A percentile compares a stretch with the other conserved stretches of the same genome.
phyloP scores from a whole-genome alignment of 2,888 invertebrate genomes.

The Agonopterix arenella region DNA sequence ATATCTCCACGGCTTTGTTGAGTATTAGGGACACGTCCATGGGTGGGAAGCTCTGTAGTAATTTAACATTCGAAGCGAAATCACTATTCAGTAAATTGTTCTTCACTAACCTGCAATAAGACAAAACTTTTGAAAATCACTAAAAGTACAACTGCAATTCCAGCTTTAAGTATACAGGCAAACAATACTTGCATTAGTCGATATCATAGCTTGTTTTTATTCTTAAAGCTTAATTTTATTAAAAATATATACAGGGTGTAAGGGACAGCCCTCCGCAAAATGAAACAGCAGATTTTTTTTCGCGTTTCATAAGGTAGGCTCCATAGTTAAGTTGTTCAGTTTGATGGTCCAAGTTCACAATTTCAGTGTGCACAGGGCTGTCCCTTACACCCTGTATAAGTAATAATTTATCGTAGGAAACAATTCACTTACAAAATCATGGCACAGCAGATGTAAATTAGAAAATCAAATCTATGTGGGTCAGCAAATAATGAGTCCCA shows the following conservation, averaged over 20 bases:
- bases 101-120: conserved; percentile 82
- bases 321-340: no score
- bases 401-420: neutral
- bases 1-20: conserved; percentile 84
- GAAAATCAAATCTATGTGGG: conserved; percentile 90
- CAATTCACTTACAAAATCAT: conserved; percentile 94
- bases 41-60: conserved; percentile 94
- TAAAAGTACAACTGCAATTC: neutral
- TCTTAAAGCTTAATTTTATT: no score
- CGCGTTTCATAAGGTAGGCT: no score
- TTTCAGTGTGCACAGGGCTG: no score
- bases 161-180: no score
- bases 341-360: no score
- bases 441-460: conserved; percentile 95
- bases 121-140: conserved; percentile 85
- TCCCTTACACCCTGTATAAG: no score
- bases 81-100: conserved; percentile 90
- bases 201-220: no score
- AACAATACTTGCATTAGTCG: no score
- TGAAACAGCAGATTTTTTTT: no score
- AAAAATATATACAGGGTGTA: no score
- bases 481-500: conserved; percentile 99
- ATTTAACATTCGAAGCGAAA: conserved; percentile 95
- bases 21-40: conserved; percentile 91
- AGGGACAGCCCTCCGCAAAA: no score